Conservation (phyloP, 2,797 vertebrate species). For the Erpetoichthys calabaricus region DNA sequence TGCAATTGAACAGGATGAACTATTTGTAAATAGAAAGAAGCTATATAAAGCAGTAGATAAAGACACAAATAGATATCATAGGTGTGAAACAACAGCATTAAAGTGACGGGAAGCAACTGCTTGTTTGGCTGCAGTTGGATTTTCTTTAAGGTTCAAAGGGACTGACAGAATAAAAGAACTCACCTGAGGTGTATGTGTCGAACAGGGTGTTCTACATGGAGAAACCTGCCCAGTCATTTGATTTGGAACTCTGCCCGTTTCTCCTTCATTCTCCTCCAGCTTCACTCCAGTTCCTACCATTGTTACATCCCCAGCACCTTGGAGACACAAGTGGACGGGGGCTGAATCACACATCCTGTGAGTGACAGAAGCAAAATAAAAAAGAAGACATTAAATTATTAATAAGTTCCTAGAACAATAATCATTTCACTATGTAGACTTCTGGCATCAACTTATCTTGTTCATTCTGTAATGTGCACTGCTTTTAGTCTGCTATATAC, state of each 20-base stretch:
- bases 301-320: slow-evolving; percentile 56
- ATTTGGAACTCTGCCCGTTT: slow-evolving; percentile 18
- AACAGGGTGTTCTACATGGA: slow-evolving; percentile 33
- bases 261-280: slow-evolving; percentile 63
- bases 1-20: no score
- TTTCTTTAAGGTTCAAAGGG: background rate
- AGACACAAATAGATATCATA: no score
- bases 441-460: no score
- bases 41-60: no score
- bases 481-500: no score
- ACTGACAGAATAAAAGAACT: slow-evolving; percentile 10
- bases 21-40: no score
- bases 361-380: background rate
- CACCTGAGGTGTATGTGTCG: slow-evolving; percentile 45
- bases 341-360: slow-evolving; percentile 84
- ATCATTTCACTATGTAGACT: no score
- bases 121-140: background rate
- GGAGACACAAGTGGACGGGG: slow-evolving; percentile 55
- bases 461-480: no score
- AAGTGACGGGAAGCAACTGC: background rate
- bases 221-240: slow-evolving; percentile 29
- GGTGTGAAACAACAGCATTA: no score
- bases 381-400: no score
- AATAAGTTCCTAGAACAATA: no score
- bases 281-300: slow-evolving; percentile 75